Conservation (phyloP, 2,113 vertebrate genomes). For the Gymnarchus niloticus region DNA sequence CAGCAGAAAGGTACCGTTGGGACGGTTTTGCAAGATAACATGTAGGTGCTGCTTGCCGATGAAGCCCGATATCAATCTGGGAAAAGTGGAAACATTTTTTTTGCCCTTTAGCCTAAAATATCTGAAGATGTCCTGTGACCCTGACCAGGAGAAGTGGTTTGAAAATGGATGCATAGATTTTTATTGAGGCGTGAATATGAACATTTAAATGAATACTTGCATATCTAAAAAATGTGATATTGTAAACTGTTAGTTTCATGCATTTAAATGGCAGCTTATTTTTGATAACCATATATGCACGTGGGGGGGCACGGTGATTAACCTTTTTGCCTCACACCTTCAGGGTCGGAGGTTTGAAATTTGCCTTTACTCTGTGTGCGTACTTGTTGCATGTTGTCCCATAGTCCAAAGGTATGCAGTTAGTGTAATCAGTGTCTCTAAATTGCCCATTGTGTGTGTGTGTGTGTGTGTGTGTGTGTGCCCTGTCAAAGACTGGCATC, state of each 20-base stretch:
- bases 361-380: neutral
- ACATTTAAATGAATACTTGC: neutral
- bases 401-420: neutral
- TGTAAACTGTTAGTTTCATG: neutral
- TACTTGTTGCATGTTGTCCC: neutral
- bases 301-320: neutral
- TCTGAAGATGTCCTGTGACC: too few relatives aligned
- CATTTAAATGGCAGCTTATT: too few relatives aligned
- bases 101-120: neutral
- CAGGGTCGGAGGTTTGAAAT: neutral
- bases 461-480: too few relatives aligned
- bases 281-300: too few relatives aligned
- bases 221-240: neutral
- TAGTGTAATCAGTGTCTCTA: neutral
- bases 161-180: too few relatives aligned
- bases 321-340: neutral
- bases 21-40: constrained; percentile 70
- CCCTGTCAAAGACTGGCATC: neutral
- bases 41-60: constrained; percentile 91
- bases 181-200: too few relatives aligned
- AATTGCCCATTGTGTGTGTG: neutral
- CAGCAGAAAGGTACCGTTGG: constrained; percentile 84
- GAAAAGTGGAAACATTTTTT: constrained; percentile 3
- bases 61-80: constrained; percentile 87
- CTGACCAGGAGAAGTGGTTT: too few relatives aligned